Conservation (phyloP, 1,140 invertebrate genomes). For the Meteorus sp. region DNA sequence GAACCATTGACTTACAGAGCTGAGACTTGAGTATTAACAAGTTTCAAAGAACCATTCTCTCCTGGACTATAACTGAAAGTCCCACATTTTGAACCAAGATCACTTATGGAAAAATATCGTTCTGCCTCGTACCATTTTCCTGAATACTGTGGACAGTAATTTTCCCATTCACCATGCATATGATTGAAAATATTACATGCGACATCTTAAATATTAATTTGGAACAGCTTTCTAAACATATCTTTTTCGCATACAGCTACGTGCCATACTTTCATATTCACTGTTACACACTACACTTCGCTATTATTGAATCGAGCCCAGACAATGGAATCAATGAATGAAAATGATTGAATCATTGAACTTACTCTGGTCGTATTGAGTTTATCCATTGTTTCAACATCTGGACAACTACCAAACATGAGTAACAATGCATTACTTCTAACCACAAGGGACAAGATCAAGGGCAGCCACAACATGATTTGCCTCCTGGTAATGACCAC, state of each 20-base stretch:
- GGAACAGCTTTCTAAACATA: not conserved
- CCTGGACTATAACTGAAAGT: constrained; percentile 66
- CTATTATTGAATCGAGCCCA: too few species aligned
- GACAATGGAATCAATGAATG: not conserved
- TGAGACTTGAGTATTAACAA: constrained; percentile 67
- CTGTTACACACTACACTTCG: too few species aligned
- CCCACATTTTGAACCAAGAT: constrained; percentile 75
- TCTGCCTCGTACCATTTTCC: constrained; percentile 80
- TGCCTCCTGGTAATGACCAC: not conserved
- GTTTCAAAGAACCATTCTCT: constrained; percentile 64
- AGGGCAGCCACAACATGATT: constrained; percentile 22
- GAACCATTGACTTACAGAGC: constrained; percentile 69
- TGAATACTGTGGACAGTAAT: constrained; percentile 75
- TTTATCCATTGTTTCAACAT: constrained; percentile 62
- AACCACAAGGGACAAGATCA: constrained; percentile 28
- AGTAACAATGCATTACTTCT: constrained; percentile 51
- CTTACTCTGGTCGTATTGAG: constrained; percentile 64
- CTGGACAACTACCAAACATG: constrained; percentile 67
- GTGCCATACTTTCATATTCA: too few species aligned
- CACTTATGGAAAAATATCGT: constrained; percentile 75
- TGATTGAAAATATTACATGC: too few species aligned
- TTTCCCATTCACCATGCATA: too few species aligned
- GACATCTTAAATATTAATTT: constrained; percentile 1
- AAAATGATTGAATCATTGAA: constrained; percentile 12
- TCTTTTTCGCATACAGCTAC: too few species aligned